Evolutionary conservation across 2,113 vertebrate genomes (phyloP), one percentile per base, ranked within the genome.

Genomic region (Megaceryle torquata): DNA sequence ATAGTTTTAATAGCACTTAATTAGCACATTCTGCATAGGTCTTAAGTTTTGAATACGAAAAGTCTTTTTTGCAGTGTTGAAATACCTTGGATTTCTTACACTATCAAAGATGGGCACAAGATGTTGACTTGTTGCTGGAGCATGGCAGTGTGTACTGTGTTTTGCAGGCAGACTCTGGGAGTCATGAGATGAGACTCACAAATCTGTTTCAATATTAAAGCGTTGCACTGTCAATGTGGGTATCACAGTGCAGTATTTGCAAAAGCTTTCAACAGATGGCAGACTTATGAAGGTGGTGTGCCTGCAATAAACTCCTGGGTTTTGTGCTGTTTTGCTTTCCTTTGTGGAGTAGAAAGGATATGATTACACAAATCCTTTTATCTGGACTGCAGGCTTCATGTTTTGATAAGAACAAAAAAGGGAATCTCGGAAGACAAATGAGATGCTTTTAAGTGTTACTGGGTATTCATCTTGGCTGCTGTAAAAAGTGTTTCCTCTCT

Each of bases 101-200:
- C 20, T 8, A 4, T 20, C 1, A 2, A 8, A 31, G 31, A 15
- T 26, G 19, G 28, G 26, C 11, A 16, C 6, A 33, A 28, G 12
- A 15, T 17, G 33, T 24, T 74, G 20, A 16, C 33, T n/a, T n/a
- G 18, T 50, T 50, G 39, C 53, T 41, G 37, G 24, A 67, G 60
- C 25, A 26, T 3, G 0, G 17, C 51, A 50, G 37, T 1, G 1
- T 11, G 33, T 1, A 1, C 48, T 0, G 3, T 33, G 13, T 57
- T 83, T 57, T 63, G 13, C 33, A 48, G n/a, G 37, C n/a, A 18
- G n/a, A 33, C 28, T 39, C 18, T 18, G 5, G 21, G 28, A 53
- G 16, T 65, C 50, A 76, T n/a, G 68, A 72, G 71, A 65, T 75
- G 28, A 75, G 31, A 44, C n/a, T 51, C 25, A 17, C 50, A 64